These are phyloP conservation scores for Ochropleura plecta DNA, from an alignment of 2,888 invertebrate species.

Conservation along the genomic window DNA sequence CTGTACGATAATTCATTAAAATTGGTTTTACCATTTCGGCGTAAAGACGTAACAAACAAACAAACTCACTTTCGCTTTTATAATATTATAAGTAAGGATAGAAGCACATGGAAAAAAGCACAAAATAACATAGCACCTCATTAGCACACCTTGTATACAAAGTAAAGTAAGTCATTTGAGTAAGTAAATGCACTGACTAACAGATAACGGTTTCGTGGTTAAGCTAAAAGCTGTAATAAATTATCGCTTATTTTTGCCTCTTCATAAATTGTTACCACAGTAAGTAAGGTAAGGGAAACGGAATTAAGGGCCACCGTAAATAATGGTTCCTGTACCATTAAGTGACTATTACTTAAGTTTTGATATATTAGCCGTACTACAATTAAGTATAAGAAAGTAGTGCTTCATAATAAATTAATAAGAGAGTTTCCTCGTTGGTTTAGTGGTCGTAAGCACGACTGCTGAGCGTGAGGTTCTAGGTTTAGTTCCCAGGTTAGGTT, in stretches of 20 bases:
- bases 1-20: too few species aligned
- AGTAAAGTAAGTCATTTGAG: background rate
- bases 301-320: slow-evolving; percentile 28
- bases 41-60: too few species aligned
- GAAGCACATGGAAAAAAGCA: too few species aligned
- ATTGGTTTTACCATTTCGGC: too few species aligned
- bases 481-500: too few species aligned
- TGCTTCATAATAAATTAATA: background rate
- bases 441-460: too few species aligned
- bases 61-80: too few species aligned
- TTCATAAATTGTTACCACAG: slow-evolving; percentile 25
- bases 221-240: slow-evolving; percentile 35
- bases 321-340: background rate
- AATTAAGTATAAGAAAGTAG: background rate
- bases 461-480: too few species aligned
- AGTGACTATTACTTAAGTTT: background rate
- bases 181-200: background rate
- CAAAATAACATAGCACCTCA: background rate
- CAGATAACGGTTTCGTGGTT: slow-evolving; percentile 1
- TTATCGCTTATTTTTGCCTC: slow-evolving; percentile 18
- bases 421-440: too few species aligned
- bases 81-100: too few species aligned
- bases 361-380: background rate
- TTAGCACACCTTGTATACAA: background rate
- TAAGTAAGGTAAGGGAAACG: slow-evolving; percentile 10